A percentile compares a stretch with the other conserved stretches of the same genome.
phyloP scores from a whole-genome alignment of 2,797 vertebrate genomes.

The Gadopsis marmoratus region DNA sequence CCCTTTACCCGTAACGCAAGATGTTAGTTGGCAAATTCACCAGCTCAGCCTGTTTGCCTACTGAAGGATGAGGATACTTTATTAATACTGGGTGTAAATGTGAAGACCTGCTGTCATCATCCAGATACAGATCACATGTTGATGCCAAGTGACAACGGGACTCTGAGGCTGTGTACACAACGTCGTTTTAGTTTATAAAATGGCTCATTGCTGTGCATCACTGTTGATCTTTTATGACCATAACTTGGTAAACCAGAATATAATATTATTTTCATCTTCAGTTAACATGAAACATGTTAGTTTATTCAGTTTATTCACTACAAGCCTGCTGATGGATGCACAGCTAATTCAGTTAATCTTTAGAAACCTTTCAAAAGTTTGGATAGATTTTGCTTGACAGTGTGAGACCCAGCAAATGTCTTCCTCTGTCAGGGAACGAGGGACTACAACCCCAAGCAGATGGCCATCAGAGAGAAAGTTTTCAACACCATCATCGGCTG shows the following conservation, averaged over 20 bases:
- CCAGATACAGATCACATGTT: background rate
- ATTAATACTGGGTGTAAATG: background rate
- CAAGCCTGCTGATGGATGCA: background rate
- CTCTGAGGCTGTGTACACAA: background rate
- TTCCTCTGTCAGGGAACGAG: conserved; percentile 90
- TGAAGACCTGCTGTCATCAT: background rate
- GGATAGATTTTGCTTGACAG: accelerated
- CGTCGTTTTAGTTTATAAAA: background rate
- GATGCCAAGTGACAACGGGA: background rate
- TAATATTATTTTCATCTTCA: background rate
- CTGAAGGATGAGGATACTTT: background rate
- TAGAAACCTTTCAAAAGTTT: background rate
- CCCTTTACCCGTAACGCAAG: no score
- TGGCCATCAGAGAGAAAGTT: conserved; percentile 93
- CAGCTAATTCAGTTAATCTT: background rate
- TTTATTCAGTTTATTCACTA: background rate
- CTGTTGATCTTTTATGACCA: background rate
- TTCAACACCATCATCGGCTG: conserved; percentile 89
- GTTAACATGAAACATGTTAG: background rate
- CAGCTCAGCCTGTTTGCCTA: no score
- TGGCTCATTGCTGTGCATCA: background rate
- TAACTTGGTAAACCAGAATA: background rate
- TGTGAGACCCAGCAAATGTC: background rate
- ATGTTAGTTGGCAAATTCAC: no score
- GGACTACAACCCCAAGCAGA: conserved; percentile 93